Conservation (phyloP, 2,797 vertebrate species). For the Epinephelus malabaricus region DNA sequence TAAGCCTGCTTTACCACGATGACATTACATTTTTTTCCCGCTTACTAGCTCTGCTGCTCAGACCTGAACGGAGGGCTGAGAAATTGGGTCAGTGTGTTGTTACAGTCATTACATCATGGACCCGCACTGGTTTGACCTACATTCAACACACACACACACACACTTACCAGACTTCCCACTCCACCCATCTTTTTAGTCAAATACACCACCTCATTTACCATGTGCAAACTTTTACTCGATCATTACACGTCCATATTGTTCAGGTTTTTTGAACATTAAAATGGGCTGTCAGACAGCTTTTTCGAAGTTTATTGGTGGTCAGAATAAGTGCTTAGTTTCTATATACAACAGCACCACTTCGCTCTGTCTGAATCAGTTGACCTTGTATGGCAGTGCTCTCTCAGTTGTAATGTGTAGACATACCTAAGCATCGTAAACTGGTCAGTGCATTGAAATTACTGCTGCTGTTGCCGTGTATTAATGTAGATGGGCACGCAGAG, state of each 20-base stretch:
- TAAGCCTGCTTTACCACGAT: neutral
- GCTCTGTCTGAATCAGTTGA: neutral
- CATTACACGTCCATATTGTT: neutral
- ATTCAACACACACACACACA: slow-evolving; percentile 34
- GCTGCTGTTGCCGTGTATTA: neutral
- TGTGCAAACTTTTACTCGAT: neutral
- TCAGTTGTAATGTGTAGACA: neutral
- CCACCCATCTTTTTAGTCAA: neutral
- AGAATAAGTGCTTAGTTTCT: neutral
- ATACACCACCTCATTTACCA: neutral
- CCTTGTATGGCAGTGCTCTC: neutral
- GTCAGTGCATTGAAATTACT: neutral
- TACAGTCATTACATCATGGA: slow-evolving; percentile 52
- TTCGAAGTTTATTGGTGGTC: neutral
- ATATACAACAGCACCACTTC: neutral
- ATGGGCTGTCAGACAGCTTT: neutral
- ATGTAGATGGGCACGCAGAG: neutral
- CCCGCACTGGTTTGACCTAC: slow-evolving; percentile 53
- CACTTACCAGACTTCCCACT: neutral
- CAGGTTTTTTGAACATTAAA: neutral
- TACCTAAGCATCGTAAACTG: neutral
- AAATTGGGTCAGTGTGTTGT: slow-evolving; percentile 73
- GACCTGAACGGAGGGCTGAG: neutral
- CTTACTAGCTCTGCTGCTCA: slow-evolving; percentile 22
- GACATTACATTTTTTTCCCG: slow-evolving; percentile 19